A percentile compares a stretch with the other conserved stretches of the same genome.
These are phyloP conservation scores for Limnothrissa miodon DNA, from an alignment of 2,113 vertebrate genomes.

Conservation along the genomic window DNA sequence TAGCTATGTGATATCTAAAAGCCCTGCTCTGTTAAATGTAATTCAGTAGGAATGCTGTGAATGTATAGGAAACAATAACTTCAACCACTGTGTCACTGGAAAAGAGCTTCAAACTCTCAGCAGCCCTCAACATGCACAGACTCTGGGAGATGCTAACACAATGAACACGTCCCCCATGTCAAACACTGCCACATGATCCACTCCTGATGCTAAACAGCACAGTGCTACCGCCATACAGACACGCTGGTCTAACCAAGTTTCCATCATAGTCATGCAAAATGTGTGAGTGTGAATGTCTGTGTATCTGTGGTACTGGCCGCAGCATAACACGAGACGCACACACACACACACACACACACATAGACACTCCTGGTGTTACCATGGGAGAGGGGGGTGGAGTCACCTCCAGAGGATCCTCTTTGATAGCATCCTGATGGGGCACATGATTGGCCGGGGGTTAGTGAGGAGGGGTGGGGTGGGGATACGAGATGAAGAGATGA, in stretches of 20 bases:
- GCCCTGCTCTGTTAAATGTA: background rate
- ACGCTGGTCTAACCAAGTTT: background rate
- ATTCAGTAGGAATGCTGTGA: background rate
- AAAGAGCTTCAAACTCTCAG: background rate
- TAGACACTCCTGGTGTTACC: constrained; percentile 3
- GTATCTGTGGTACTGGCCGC: background rate
- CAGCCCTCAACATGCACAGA: background rate
- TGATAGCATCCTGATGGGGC: constrained; percentile 6
- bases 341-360: background rate
- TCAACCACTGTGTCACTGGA: background rate
- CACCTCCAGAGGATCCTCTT: background rate
- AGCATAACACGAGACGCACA: background rate
- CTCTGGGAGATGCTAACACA: background rate
- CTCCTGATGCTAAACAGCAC: background rate
- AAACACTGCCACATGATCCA: background rate
- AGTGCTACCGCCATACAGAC: background rate
- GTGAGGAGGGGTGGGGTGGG: background rate
- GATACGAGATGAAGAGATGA: constrained; percentile 19
- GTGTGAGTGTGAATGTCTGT: background rate
- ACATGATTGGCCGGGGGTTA: background rate
- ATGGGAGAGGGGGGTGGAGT: background rate
- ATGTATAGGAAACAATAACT: background rate
- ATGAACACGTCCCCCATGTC: background rate
- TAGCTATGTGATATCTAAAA: background rate
- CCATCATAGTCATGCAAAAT: background rate